phyloP scores from a whole-genome alignment of 2,888 invertebrate species.

The Mystacides longicornis region DNA sequence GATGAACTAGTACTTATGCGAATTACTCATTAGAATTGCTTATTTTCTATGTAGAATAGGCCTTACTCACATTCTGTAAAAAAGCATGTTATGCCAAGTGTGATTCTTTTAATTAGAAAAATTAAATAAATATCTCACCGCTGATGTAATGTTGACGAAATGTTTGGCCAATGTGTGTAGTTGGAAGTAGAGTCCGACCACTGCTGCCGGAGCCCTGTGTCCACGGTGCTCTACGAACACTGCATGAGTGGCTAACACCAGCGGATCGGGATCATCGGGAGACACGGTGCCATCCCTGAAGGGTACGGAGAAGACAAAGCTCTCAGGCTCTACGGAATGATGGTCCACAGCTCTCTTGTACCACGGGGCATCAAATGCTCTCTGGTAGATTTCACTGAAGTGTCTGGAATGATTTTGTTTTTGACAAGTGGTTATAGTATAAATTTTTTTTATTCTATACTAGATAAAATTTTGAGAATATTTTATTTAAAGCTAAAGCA shows the following conservation, averaged over 20 bases:
- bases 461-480: too few relatives aligned
- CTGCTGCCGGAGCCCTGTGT: constrained; percentile 81
- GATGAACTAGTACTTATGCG: too few relatives aligned
- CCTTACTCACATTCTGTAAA: too few relatives aligned
- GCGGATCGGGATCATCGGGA: constrained; percentile 47
- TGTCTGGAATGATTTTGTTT: too few relatives aligned
- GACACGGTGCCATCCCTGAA: constrained; percentile 60
- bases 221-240: constrained; percentile 79
- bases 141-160: constrained; percentile 82
- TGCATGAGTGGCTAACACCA: constrained; percentile 86
- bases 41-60: too few relatives aligned
- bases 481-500: too few relatives aligned
- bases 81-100: too few relatives aligned
- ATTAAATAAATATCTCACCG: constrained; percentile 48
- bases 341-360: constrained; percentile 88
- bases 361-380: constrained; percentile 85
- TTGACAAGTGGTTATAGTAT: too few relatives aligned
- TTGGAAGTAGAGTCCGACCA: constrained; percentile 85
- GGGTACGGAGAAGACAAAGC: constrained; percentile 85
- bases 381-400: constrained; percentile 71
- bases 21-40: too few relatives aligned
- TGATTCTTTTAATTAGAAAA: too few relatives aligned
- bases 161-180: constrained; percentile 75
- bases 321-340: constrained; percentile 76
- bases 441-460: too few relatives aligned